A percentile compares a stretch with the other conserved stretches of the same genome.
Conservation (phyloP, 2,113 vertebrate species). For the Cariama cristata region DNA sequence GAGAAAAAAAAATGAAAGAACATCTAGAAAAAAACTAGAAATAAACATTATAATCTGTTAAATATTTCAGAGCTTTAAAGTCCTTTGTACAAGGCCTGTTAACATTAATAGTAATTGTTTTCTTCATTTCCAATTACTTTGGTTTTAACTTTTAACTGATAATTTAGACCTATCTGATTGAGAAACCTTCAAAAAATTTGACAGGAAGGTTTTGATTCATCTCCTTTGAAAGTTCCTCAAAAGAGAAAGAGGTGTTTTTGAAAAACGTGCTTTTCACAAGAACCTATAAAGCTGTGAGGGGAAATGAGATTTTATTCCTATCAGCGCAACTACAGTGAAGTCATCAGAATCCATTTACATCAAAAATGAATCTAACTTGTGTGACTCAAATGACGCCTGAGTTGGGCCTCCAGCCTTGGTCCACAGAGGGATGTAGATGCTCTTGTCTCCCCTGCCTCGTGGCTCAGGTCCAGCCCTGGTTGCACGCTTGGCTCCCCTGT, state of each 20-base stretch:
- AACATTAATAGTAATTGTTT: neutral
- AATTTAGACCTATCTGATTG: neutral
- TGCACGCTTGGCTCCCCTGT: neutral
- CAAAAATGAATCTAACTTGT: neutral
- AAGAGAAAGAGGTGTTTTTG: neutral
- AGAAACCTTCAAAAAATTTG: neutral
- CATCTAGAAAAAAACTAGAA: neutral
- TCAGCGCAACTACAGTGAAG: neutral
- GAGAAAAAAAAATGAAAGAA: neutral
- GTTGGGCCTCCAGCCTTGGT: neutral
- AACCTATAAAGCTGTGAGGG: neutral
- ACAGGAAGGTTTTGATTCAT: neutral
- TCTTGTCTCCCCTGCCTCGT: accelerated
- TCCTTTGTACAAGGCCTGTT: neutral
- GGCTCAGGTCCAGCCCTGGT: neutral
- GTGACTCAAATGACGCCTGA: neutral
- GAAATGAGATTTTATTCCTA: accelerated
- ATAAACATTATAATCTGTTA: neutral
- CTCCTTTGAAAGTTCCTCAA: neutral
- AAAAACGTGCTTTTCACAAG: neutral
- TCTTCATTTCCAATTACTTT: neutral
- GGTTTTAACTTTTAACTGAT: neutral
- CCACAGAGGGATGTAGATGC: neutral
- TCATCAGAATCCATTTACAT: neutral
- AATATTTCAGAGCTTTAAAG: neutral